A percentile compares a stretch with the other conserved stretches of the same genome.
Evolutionary conservation across 2,797 vertebrate species (phyloP).

Genomic region (Hippocampus kuda): DNA sequence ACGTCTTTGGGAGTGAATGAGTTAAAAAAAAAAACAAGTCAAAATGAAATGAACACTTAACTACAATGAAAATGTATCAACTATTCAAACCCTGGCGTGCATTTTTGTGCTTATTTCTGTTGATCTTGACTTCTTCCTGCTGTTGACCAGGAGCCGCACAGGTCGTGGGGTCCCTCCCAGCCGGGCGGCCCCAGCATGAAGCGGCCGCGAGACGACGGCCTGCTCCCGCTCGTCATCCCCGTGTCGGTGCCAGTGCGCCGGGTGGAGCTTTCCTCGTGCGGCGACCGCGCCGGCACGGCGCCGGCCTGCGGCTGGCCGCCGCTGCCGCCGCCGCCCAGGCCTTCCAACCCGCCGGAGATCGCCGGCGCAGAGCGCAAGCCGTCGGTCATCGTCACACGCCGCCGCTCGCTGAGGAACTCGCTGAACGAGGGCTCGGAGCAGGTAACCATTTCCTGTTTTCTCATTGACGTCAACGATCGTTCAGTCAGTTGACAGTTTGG

Average conservation of each 20-base stretch:
- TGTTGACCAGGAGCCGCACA: constrained; percentile 52
- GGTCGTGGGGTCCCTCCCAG: constrained; percentile 62
- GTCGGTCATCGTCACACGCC: constrained; percentile 87
- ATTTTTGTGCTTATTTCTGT: not conserved
- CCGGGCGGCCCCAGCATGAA: constrained; percentile 65
- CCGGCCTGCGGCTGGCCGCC: constrained; percentile 61
- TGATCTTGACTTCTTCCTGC: not conserved
- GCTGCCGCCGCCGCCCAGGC: constrained; percentile 47
- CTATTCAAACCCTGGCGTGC: no score
- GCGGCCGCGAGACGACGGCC: constrained; percentile 75
- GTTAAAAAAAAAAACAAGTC: no score
- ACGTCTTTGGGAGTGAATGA: no score
- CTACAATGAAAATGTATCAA: no score
- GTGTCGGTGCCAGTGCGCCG: constrained; percentile 90
- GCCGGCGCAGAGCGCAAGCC: constrained; percentile 73
- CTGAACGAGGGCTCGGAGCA: constrained; percentile 72
- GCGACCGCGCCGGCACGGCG: constrained; percentile 61
- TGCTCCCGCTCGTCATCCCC: constrained; percentile 88
- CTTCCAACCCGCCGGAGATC: constrained; percentile 57
- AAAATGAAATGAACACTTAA: not conserved
- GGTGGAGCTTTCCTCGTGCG: constrained; percentile 60
- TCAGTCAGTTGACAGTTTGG: no score
- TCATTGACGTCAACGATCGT: no score
- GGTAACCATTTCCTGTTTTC: constrained; percentile 51
- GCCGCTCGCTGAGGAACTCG: constrained; percentile 78